Percentiles rank a stretch among this genome's conserved stretches.
phyloP scores from a whole-genome alignment of 2,113 vertebrate species.

The Crotophaga sulcirostris region DNA sequence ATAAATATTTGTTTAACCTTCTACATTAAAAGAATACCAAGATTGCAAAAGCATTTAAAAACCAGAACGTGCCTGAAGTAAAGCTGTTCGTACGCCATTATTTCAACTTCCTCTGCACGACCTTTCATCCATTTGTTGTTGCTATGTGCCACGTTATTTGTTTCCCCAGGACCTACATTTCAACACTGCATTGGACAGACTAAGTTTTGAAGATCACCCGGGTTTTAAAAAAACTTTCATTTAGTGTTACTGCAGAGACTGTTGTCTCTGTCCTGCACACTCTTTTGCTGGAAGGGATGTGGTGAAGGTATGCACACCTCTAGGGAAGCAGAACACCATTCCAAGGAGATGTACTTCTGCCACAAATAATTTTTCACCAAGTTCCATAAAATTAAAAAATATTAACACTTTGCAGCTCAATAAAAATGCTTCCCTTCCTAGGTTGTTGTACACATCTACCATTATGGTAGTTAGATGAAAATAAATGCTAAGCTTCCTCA shows the following conservation, averaged over 20 bases:
- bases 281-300: neutral
- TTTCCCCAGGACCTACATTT: neutral
- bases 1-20: constrained; percentile 13
- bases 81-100: neutral
- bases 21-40: constrained; percentile 43
- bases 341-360: neutral
- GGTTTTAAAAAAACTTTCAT: neutral
- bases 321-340: neutral
- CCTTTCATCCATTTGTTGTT: neutral
- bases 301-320: neutral
- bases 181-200: neutral
- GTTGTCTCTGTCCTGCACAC: neutral
- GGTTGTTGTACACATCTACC: neutral
- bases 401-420: neutral
- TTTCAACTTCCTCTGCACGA: constrained; percentile 14
- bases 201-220: neutral
- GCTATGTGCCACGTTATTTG: neutral
- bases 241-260: neutral
- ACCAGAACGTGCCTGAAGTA: constrained; percentile 33
- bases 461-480: neutral
- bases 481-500: neutral
- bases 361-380: neutral
- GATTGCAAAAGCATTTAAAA: constrained; percentile 13
- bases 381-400: neutral
- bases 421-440: neutral